Conservation (phyloP, 2,797 vertebrate species). For the Sternotherus odoratus region DNA sequence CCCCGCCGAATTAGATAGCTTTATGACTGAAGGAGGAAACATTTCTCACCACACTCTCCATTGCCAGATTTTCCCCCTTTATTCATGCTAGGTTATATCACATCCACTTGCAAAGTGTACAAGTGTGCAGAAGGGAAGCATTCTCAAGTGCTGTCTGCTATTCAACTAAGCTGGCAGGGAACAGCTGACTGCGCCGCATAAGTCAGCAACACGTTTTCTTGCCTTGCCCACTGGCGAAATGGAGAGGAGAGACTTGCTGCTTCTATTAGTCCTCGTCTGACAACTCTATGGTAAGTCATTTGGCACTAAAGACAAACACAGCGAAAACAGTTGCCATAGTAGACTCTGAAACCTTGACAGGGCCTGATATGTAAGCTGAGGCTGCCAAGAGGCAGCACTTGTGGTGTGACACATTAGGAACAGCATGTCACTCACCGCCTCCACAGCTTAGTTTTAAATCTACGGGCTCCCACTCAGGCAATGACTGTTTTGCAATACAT, state of each 20-base stretch:
- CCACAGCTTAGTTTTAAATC: slow-evolving; percentile 1
- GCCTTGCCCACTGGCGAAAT: background rate
- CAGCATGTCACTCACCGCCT: background rate
- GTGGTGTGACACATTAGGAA: slow-evolving; percentile 1
- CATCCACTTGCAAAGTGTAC: background rate
- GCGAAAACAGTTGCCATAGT: background rate
- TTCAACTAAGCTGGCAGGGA: background rate
- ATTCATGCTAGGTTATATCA: background rate
- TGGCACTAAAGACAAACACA: slow-evolving; percentile 4
- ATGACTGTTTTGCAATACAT: background rate
- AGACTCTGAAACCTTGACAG: slow-evolving; percentile 25
- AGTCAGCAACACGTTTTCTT: background rate
- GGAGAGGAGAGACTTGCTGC: background rate
- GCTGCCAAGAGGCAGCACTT: slow-evolving; percentile 47
- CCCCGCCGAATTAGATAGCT: background rate
- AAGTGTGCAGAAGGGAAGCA: background rate
- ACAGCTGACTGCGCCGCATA: background rate
- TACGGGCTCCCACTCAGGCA: background rate
- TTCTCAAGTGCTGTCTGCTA: background rate
- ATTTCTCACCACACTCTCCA: background rate
- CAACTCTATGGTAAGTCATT: background rate
- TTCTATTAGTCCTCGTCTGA: background rate
- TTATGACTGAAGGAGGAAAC: background rate
- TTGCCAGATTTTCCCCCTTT: background rate
- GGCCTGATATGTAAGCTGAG: background rate